Percentiles rank a stretch among this genome's conserved stretches.
Conservation (phyloP, 2,888 invertebrate species). For the Chironomus tentans region DNA sequence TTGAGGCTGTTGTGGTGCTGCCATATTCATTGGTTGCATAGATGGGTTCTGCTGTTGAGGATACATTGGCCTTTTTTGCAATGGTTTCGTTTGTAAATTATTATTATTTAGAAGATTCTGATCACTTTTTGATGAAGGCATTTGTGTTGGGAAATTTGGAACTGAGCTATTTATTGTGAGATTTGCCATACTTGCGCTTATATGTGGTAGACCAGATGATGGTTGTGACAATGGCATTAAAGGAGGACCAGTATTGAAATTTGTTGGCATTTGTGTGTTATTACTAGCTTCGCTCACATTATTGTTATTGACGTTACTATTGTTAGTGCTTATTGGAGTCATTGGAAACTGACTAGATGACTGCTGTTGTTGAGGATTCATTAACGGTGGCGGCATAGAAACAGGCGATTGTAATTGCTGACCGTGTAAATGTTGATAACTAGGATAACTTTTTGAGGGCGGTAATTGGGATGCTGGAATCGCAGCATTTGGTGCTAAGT, state of each 20-base stretch:
- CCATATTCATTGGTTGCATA: slow-evolving; percentile 28
- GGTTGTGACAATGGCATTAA: neutral
- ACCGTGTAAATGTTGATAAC: slow-evolving; percentile 8
- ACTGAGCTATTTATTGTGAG: slow-evolving; percentile 25
- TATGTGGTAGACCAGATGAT: neutral
- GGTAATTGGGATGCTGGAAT: slow-evolving; percentile 20
- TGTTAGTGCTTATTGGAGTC: neutral
- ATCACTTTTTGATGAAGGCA: slow-evolving; percentile 20
- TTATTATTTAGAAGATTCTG: slow-evolving; percentile 24
- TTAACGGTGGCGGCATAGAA: neutral
- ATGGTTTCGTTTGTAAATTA: neutral
- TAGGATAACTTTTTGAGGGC: slow-evolving; percentile 22
- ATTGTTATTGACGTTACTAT: neutral
- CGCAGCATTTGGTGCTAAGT: neutral
- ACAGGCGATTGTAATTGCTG: neutral
- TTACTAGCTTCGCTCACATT: neutral
- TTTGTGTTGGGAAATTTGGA: neutral
- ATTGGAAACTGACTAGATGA: slow-evolving; percentile 19
- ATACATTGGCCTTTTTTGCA: slow-evolving; percentile 10
- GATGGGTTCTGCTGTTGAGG: slow-evolving; percentile 29
- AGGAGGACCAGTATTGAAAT: neutral
- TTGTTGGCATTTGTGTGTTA: neutral
- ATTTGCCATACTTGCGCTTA: slow-evolving; percentile 32
- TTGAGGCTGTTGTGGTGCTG: slow-evolving; percentile 29
- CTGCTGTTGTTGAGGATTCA: neutral